Conservation (phyloP, 2,888 invertebrate genomes). For the Eristalis arbustorum region DNA sequence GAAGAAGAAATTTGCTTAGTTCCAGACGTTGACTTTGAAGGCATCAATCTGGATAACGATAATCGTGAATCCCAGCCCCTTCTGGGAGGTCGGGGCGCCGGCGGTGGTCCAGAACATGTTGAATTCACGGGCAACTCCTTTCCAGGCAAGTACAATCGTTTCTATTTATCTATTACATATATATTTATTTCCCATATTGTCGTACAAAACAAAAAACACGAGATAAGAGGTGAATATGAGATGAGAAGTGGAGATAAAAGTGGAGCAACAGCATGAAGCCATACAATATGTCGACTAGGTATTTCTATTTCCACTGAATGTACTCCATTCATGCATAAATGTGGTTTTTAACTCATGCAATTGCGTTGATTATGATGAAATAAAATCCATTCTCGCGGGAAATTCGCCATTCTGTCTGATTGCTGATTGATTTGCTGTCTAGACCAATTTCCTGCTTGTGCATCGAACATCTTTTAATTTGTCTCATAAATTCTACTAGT, state of each 20-base stretch:
- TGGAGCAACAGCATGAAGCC: conserved; percentile 8
- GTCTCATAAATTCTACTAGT: too few relatives aligned
- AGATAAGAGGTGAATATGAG: conserved; percentile 15
- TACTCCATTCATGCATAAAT: background rate
- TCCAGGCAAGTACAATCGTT: conserved; percentile 84
- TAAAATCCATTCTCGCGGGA: background rate
- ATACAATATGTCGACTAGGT: conserved; percentile 25
- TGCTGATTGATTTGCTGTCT: too few relatives aligned
- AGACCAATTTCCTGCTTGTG: too few relatives aligned
- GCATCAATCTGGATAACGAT: conserved; percentile 89
- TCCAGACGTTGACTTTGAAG: conserved; percentile 91
- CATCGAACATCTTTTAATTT: too few relatives aligned
- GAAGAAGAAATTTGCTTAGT: conserved; percentile 87
- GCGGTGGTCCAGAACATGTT: conserved; percentile 84
- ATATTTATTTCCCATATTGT: background rate
- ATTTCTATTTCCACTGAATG: background rate
- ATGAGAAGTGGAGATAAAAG: background rate
- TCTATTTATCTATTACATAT: background rate
- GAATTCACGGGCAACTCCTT: conserved; percentile 91
- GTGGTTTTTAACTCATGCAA: background rate
- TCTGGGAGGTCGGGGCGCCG: conserved; percentile 89
- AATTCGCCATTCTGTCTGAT: background rate
- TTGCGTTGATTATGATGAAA: background rate
- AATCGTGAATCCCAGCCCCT: conserved; percentile 97
- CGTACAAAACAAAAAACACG: background rate